Evolutionary conservation across 2,888 invertebrate genomes (phyloP), one percentile per base, ranked within the genome.

Genomic region (Ophraella communa): DNA sequence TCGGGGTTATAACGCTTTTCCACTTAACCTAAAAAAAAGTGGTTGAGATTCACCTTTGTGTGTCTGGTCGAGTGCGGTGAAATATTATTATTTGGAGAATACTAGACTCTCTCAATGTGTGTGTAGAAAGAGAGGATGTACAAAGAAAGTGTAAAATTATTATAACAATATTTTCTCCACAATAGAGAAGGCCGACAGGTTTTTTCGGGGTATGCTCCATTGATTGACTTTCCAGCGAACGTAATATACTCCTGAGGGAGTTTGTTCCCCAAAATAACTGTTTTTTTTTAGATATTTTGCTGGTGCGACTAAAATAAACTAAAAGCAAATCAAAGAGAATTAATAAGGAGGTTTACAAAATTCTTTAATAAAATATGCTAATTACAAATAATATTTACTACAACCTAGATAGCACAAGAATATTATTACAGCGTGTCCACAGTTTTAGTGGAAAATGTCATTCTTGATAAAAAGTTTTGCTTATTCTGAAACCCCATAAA

Each of bases 11-110:
- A 47, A 27, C 47, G 45, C 20, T 57, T 47, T 47, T 47, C 47
- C 57, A 57, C 57, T 57, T 57, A 57, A 57, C 57, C 47, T 33
- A 24, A 33, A 47, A 57, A 57, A 57, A 30, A 57, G 21, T 47
- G 47, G 57, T 57, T 57, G 57, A 57, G 47, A 57, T 57, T 57
- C 57, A 47, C 47, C 57, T 57, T 57, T 57, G 57, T 10, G 5
- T 57, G 57, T 57, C 44, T 33, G 47, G 44, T 44, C 20, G 56
- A 56, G 56, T 27, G 56, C 47, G 47, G 23, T 47, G 57, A 33
- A 57, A 57, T 57, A 47, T 47, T 57, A 57, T 57, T 57, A 57
- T 57, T 57, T 47, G 30, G 47, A 57, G 57, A 21, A 56, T 56
- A 30, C 45, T 56, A 56, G 20, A 56, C 45, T 54, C 54, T 21